Evolutionary conservation across 2,797 vertebrate genomes (phyloP).

Genomic region (Enteromius treurensis): DNA sequence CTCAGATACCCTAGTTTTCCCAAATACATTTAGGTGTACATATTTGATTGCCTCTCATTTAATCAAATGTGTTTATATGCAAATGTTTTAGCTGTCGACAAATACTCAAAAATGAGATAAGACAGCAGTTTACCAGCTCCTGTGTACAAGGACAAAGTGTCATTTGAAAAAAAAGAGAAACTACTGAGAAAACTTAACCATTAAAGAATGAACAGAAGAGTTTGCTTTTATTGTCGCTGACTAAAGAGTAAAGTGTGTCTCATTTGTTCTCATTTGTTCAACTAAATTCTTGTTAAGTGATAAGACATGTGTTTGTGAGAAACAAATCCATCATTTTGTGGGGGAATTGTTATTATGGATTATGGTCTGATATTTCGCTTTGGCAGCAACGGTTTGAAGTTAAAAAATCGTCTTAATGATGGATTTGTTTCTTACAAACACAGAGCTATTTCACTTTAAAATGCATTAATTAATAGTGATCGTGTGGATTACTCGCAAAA

Average conservation of each 20-base stretch:
- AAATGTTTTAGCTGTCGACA: not conserved
- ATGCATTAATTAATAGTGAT: not conserved
- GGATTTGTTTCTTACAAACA: not conserved
- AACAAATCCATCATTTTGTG: not conserved
- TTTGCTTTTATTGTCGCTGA: not conserved
- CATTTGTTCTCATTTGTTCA: not conserved
- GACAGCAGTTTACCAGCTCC: not conserved
- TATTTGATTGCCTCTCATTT: not conserved
- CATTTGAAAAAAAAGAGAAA: not conserved
- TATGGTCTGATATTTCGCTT: not conserved
- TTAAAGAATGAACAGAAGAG: not conserved
- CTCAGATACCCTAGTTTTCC: constrained; percentile 1
- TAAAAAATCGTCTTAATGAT: not conserved
- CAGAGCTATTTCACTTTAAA: not conserved
- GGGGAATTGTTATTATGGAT: not conserved
- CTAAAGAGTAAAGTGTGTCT: too few species aligned
- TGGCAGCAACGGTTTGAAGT: not conserved
- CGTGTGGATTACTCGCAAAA: not conserved
- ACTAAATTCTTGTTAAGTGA: not conserved
- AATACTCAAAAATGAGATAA: not conserved
- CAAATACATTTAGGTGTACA: not conserved
- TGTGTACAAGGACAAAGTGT: not conserved
- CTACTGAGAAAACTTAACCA: not conserved
- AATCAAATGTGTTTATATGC: not conserved
- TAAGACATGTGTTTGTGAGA: not conserved